Evolutionary conservation across 2,113 vertebrate genomes (phyloP).

Genomic region (Pitta sordida): DNA sequence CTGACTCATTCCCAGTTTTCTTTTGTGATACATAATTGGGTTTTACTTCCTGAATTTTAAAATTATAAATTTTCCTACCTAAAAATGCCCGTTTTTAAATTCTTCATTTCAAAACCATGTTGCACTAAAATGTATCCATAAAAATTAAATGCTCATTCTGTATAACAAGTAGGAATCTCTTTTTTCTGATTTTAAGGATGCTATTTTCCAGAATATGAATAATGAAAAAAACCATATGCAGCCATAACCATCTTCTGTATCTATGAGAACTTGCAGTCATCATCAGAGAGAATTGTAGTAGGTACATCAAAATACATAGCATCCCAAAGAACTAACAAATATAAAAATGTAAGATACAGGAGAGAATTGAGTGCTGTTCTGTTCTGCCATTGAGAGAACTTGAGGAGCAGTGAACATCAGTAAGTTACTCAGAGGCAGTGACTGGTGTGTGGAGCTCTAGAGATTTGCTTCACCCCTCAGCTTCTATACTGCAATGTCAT

Average conservation of each 20-base stretch:
- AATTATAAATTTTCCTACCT: background rate
- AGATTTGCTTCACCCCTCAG: background rate
- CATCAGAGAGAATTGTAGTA: background rate
- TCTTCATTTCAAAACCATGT: background rate
- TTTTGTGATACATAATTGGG: background rate
- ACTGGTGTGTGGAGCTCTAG: background rate
- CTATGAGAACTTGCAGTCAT: background rate
- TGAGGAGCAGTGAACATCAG: background rate
- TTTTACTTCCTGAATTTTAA: background rate
- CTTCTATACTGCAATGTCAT: background rate
- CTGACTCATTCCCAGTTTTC: conserved; percentile 6
- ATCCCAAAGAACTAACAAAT: background rate
- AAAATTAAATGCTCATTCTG: background rate
- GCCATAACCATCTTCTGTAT: background rate
- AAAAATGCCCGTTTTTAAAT: background rate
- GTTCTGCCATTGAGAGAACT: background rate
- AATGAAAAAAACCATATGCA: background rate
- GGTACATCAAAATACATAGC: background rate
- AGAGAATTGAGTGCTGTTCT: background rate
- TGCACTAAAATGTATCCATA: background rate
- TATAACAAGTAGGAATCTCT: background rate
- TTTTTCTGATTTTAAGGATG: background rate
- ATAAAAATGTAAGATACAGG: background rate
- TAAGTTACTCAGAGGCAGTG: background rate
- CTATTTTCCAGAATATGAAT: background rate